phyloP scores from a whole-genome alignment of 2,113 vertebrate genomes.

The Sinocyclocheilus grahami region DNA sequence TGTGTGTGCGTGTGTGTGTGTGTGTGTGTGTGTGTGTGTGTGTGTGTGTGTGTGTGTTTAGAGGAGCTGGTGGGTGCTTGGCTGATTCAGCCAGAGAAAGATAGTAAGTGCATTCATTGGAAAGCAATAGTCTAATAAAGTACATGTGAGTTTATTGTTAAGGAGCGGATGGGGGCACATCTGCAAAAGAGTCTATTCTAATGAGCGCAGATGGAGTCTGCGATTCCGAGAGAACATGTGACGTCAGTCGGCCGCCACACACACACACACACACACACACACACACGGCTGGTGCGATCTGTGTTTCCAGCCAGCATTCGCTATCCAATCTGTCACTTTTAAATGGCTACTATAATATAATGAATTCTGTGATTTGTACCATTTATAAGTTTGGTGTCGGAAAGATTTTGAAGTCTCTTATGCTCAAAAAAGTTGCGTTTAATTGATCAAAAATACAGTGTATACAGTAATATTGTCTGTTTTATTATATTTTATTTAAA shows the following conservation, averaged over 20 bases:
- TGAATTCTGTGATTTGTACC: background rate
- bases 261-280: conserved; percentile 6
- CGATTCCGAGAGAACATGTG: conserved; percentile 22
- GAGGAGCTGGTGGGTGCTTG: background rate
- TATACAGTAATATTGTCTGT: too few species aligned
- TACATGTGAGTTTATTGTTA: conserved; percentile 35
- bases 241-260: background rate
- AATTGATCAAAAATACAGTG: background rate
- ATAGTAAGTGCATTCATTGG: conserved; percentile 14
- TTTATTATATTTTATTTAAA: too few species aligned
- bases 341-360: background rate
- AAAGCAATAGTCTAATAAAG: conserved; percentile 32
- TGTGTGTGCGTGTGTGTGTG: background rate
- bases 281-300: background rate
- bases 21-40: background rate
- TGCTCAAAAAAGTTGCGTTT: background rate
- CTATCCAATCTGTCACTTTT: conserved; percentile 6
- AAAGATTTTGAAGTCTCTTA: background rate
- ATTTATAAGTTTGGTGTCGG: background rate
- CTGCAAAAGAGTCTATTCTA: conserved; percentile 46
- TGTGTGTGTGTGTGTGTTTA: background rate
- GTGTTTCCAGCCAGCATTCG: background rate
- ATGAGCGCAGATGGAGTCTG: conserved; percentile 47
- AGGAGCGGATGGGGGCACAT: conserved; percentile 23
- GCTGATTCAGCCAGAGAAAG: background rate